Conservation (phyloP, 2,888 invertebrate species). For the Andrena fulva region DNA sequence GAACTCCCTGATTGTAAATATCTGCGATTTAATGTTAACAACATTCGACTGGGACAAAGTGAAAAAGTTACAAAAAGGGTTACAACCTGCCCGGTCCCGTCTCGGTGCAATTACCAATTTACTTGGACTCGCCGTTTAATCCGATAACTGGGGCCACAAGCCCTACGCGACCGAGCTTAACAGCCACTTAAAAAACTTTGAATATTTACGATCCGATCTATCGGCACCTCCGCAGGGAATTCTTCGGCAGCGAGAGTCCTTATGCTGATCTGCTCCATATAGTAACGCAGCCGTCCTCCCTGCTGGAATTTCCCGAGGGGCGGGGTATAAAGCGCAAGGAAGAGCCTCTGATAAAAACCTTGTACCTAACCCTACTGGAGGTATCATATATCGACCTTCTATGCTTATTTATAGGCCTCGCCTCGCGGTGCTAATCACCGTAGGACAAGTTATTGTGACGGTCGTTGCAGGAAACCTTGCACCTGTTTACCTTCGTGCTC, state of each 20-base stretch:
- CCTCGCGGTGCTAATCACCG: conserved; percentile 36
- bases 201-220: conserved; percentile 49
- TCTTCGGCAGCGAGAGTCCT: conserved; percentile 94
- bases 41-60: neutral
- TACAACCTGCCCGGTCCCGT: neutral
- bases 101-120: neutral
- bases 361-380: conserved; percentile 88
- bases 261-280: conserved; percentile 91
- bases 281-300: conserved; percentile 88
- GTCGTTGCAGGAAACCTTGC: conserved; percentile 15
- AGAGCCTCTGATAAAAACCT: conserved; percentile 86
- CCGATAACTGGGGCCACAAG: neutral
- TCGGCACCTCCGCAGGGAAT: conserved; percentile 86
- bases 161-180: conserved; percentile 1
- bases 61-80: neutral
- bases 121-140: neutral
- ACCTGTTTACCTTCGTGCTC: neutral
- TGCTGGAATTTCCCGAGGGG: conserved; percentile 87
- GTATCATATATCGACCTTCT: conserved; percentile 75
- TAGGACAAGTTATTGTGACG: conserved; percentile 8
- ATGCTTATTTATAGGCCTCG: conserved; percentile 57
- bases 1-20: too few relatives aligned
- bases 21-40: too few relatives aligned
- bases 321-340: conserved; percentile 89
- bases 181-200: conserved; percentile 35